phyloP scores from a whole-genome alignment of 2,113 vertebrate genomes.

The Limnothrissa miodon region DNA sequence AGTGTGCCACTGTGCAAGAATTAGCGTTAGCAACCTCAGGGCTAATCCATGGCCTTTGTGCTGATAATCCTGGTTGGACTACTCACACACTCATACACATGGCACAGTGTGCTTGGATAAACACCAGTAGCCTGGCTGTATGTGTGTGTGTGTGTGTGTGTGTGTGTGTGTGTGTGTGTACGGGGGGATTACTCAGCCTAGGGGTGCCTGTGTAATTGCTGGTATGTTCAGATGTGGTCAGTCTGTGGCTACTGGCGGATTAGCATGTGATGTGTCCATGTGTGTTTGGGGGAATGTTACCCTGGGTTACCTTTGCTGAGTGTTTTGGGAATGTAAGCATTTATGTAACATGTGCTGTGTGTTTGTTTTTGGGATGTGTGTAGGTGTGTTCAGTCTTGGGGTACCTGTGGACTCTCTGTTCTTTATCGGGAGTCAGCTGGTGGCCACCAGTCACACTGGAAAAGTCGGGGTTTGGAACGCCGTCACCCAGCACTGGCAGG shows the following conservation, averaged over 20 bases:
- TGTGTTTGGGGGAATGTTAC: neutral
- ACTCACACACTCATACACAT: too few relatives aligned
- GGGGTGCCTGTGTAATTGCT: neutral
- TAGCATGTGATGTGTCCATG: too few relatives aligned
- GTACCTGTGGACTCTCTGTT: slow-evolving; percentile 97
- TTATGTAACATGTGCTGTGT: slow-evolving; percentile 13
- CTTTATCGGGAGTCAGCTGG: slow-evolving; percentile 96
- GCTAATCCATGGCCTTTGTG: too few relatives aligned
- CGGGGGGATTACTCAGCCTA: too few relatives aligned
- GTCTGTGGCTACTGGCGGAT: neutral
- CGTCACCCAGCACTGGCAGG: slow-evolving; percentile 98
- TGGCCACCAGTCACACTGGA: slow-evolving; percentile 95
- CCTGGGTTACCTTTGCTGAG: too few relatives aligned
- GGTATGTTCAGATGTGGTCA: neutral
- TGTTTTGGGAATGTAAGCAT: neutral
- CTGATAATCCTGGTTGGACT: too few relatives aligned
- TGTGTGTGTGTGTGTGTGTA: too few relatives aligned
- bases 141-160: too few relatives aligned
- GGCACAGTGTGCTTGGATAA: too few relatives aligned
- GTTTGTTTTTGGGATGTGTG: neutral
- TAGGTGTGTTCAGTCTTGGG: slow-evolving; percentile 93
- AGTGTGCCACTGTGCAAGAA: too few relatives aligned
- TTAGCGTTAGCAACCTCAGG: too few relatives aligned
- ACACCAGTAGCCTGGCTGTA: too few relatives aligned
- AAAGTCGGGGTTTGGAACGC: slow-evolving; percentile 99